Conservation (phyloP, 2,888 invertebrate genomes). For the Agrilus cyanescens region DNA sequence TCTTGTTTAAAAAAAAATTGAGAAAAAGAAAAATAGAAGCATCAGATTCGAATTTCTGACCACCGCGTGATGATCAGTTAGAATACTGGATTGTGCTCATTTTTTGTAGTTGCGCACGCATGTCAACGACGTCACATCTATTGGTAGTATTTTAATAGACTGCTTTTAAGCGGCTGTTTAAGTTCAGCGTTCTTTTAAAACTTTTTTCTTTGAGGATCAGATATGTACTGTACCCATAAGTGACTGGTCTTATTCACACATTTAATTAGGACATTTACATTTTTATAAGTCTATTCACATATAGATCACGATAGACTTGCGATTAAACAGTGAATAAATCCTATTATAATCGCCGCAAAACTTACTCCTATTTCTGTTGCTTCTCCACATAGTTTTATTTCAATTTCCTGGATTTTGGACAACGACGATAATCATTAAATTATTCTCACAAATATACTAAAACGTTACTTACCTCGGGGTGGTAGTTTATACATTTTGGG, state of each 20-base stretch:
- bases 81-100: no score
- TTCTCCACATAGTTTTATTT: slow-evolving; percentile 50
- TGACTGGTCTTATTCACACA: neutral
- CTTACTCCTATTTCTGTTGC: slow-evolving; percentile 27
- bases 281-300: slow-evolving; percentile 12
- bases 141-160: no score
- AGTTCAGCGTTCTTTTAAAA: no score
- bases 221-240: no score
- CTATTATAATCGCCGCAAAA: slow-evolving; percentile 17
- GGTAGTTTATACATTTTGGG: slow-evolving; percentile 76
- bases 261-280: slow-evolving; percentile 10
- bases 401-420: slow-evolving; percentile 44
- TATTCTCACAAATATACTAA: neutral
- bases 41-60: no score
- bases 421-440: slow-evolving; percentile 2
- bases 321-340: slow-evolving; percentile 22
- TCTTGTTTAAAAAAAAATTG: no score
- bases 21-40: no score
- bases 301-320: slow-evolving; percentile 26
- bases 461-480: slow-evolving; percentile 57
- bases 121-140: no score
- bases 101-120: no score
- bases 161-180: no score
- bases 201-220: no score
- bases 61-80: no score